Evolutionary conservation across 2,888 invertebrate genomes (phyloP).

Genomic region (Aleiodes leptofemur): DNA sequence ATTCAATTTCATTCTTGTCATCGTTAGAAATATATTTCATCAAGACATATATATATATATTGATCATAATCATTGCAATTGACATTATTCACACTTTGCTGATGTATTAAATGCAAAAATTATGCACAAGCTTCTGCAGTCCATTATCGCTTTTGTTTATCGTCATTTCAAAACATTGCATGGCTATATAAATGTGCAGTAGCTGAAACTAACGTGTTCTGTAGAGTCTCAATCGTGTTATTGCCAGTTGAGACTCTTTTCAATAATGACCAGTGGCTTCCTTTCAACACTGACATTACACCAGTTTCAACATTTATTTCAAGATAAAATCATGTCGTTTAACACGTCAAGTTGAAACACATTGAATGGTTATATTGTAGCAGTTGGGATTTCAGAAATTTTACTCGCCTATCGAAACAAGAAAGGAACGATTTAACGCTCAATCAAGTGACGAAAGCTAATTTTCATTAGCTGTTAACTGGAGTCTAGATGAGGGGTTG

Average conservation of each 20-base stretch:
- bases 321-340: constrained; percentile 19
- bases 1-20: constrained; percentile 14
- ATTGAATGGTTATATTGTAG: background rate
- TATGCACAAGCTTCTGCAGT: constrained; percentile 69
- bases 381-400: constrained; percentile 54
- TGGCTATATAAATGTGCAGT: constrained; percentile 66
- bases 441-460: constrained; percentile 75
- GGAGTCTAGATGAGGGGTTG: constrained; percentile 46
- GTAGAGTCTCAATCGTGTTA: constrained; percentile 53
- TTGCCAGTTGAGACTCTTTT: constrained; percentile 53
- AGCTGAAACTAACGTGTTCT: constrained; percentile 45
- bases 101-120: no score
- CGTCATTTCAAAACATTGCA: constrained; percentile 72
- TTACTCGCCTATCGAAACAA: constrained; percentile 64
- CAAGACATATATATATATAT: background rate
- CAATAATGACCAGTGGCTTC: constrained; percentile 62
- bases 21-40: constrained; percentile 15
- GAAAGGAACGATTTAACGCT: constrained; percentile 75
- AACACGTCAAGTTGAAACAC: constrained; percentile 30
- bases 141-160: constrained; percentile 73
- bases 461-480: constrained; percentile 75
- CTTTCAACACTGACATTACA: constrained; percentile 32
- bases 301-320: background rate
- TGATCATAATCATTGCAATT: background rate
- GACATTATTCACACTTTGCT: no score